These are phyloP conservation scores for Vulpes ferrilata DNA, from an alignment of 2,113 vertebrate species.

Conservation along the genomic window DNA sequence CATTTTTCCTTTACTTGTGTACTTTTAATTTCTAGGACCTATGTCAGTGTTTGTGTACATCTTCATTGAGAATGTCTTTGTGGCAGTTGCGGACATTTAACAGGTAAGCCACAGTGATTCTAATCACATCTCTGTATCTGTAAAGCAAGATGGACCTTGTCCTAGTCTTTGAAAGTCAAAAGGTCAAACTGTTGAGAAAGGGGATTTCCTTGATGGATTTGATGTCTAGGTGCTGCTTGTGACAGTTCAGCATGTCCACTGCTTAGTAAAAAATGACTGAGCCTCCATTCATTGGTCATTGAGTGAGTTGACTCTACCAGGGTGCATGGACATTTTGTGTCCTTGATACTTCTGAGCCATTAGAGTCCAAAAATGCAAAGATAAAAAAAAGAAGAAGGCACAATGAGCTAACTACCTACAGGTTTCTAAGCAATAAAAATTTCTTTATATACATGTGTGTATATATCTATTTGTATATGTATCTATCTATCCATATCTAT, in stretches of 20 bases:
- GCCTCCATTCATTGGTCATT: background rate
- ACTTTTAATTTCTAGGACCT: background rate
- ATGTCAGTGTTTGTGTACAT: background rate
- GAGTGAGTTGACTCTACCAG: background rate
- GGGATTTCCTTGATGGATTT: background rate
- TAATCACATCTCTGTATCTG: background rate
- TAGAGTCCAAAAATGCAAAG: background rate
- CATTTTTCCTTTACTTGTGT: background rate
- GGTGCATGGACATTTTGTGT: background rate
- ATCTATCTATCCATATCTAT: background rate
- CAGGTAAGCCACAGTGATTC: background rate
- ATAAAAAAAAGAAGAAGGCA: background rate
- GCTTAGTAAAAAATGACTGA: background rate
- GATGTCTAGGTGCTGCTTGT: no score
- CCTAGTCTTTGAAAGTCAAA: background rate
- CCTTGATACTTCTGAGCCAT: background rate
- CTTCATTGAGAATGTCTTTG: background rate
- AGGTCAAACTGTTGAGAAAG: background rate
- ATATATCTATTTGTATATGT: background rate
- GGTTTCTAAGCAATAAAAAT: background rate
- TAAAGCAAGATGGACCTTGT: background rate
- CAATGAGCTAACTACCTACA: background rate
- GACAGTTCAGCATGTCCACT: background rate
- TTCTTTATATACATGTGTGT: background rate
- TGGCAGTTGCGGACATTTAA: background rate